Evolutionary conservation across 1,140 invertebrate genomes (phyloP), one percentile per base, ranked within the genome.

Genomic region (Drosophila parvula): DNA sequence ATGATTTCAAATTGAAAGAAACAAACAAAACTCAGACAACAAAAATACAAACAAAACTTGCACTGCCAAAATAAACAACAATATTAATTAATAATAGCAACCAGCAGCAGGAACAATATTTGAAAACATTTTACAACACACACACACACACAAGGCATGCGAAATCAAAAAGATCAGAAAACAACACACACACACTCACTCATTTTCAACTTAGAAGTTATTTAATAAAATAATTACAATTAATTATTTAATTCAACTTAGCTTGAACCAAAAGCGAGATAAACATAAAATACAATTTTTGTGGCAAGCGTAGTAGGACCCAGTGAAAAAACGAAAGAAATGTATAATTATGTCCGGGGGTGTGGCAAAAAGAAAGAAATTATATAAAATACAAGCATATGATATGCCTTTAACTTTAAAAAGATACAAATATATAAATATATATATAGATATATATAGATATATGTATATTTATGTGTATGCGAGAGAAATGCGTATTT

Each of bases 351-450:
- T 22, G 11, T 18, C 11, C 7, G 38, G 11, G 44, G 38, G 16
- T 22, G 12, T 28, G 47, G 22, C 28, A 56, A 56, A 56, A 38
- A 64, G 81, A 83, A 83, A 80, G 76, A 81, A 81, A 84, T 85
- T 64, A 81, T 85, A 78, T 71, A 79, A 85, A 85, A 81, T 85
- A 86, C 78, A 79, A 51, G 58, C 78, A 69, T 53, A 50, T 44
- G 41, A 50, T 40, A 57, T 65, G 68, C 67, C 27, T 22, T 22
- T 51, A 69, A 77, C 48, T 67, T 69, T 65, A 69, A 27, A 32
- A 28, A 30, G 59, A 58, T 27, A 65, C 30, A 55, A 22, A 62
- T 36, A 59, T 60, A 63, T 59, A 41, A 40, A 63, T 73, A 61
- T 45, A 27, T 36, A 43, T 57, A 27, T 28, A 28, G 14, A 28